A percentile compares a stretch with the other conserved stretches of the same genome.
These are phyloP conservation scores for Lasioglossum pauxillum DNA, from an alignment of 2,888 invertebrate genomes.

Conservation along the genomic window DNA sequence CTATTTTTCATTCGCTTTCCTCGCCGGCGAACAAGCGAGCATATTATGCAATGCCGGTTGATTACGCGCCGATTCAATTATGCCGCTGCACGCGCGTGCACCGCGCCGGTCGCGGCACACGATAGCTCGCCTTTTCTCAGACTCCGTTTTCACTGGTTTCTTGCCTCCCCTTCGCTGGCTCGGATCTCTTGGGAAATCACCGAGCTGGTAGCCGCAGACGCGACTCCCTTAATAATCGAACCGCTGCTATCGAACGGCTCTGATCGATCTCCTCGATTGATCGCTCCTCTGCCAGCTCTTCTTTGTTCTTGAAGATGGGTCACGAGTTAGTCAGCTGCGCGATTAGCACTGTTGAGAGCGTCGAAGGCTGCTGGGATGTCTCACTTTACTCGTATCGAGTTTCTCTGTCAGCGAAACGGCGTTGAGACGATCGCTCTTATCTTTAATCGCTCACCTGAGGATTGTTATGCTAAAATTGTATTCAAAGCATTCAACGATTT, in stretches of 20 bases:
- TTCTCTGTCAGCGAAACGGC: background rate
- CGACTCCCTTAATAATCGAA: slow-evolving; percentile 8
- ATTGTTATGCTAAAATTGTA: background rate
- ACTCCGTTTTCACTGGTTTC: slow-evolving; percentile 56
- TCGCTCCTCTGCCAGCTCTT: background rate
- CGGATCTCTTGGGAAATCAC: slow-evolving; percentile 55
- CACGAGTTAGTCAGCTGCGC: background rate
- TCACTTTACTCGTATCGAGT: background rate
- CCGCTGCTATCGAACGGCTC: slow-evolving; percentile 9
- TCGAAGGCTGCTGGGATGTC: background rate
- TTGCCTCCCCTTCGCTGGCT: slow-evolving; percentile 35
- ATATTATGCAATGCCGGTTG: slow-evolving; percentile 54
- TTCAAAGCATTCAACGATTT: background rate
- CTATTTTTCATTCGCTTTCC: slow-evolving; percentile 13
- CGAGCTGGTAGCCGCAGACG: slow-evolving; percentile 28
- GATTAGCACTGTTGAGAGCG: slow-evolving; percentile 20
- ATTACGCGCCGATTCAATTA: slow-evolving; percentile 57
- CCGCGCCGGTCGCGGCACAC: background rate
- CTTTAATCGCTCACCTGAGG: background rate
- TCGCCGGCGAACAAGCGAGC: background rate
- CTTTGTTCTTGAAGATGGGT: background rate
- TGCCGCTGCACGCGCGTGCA: slow-evolving; percentile 27
- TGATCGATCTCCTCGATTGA: background rate
- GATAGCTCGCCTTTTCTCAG: slow-evolving; percentile 45
- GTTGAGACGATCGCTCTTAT: background rate